These are phyloP conservation scores for Pterocles orientalis DNA, from an alignment of 2,113 vertebrate genomes.

Conservation along the genomic window DNA sequence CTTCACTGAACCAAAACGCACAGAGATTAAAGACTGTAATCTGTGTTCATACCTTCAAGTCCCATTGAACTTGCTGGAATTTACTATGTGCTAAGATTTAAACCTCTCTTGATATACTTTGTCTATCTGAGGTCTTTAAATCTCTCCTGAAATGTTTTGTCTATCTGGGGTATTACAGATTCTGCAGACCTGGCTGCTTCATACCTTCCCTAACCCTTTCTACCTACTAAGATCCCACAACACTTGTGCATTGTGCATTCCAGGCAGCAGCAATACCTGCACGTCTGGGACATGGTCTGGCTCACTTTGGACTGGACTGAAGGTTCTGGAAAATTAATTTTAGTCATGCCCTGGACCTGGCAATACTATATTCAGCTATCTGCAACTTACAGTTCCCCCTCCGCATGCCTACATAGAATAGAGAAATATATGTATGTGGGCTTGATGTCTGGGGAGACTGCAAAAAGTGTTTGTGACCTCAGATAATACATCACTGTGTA, in stretches of 20 bases:
- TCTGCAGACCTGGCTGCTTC: not conserved
- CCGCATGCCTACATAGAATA: not conserved
- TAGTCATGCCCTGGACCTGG: not conserved
- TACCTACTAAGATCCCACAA: not conserved
- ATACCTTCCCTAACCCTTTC: not conserved
- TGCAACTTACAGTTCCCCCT: conserved; percentile 29
- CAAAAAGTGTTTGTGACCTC: conserved; percentile 12
- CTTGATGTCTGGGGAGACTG: conserved; percentile 24
- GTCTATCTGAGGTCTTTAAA: not conserved
- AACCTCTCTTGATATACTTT: not conserved
- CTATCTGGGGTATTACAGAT: not conserved
- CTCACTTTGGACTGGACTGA: not conserved
- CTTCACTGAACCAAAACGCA: not conserved
- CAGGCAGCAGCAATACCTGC: not conserved
- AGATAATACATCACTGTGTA: not conserved
- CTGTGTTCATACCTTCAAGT: not conserved
- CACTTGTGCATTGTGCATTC: not conserved
- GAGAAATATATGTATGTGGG: not conserved
- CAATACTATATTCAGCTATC: conserved; percentile 28
- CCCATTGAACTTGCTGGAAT: not conserved
- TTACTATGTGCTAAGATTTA: not conserved
- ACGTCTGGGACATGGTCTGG: not conserved
- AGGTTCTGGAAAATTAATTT: conserved; percentile 37
- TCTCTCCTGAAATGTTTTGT: not conserved
- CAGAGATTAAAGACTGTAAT: not conserved